phyloP scores from a whole-genome alignment of 2,888 invertebrate genomes.

The Meteorus cinctellus region DNA sequence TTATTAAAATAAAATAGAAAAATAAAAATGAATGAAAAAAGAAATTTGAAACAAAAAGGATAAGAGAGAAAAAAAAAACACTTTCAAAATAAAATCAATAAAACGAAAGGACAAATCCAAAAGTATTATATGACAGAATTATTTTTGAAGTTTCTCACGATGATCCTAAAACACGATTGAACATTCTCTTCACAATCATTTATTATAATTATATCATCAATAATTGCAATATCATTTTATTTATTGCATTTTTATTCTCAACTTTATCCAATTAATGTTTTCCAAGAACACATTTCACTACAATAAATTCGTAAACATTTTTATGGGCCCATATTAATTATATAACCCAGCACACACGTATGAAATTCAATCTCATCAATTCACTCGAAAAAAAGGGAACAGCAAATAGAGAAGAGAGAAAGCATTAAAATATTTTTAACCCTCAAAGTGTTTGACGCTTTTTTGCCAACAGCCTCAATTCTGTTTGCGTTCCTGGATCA shows the following conservation, averaged over 20 bases:
- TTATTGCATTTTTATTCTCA: not conserved
- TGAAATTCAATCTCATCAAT: conserved; percentile 13
- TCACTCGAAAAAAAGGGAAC: not conserved
- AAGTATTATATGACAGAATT: conserved; percentile 1
- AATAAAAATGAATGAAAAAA: conserved; percentile 29
- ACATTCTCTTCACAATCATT: not conserved
- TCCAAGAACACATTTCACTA: not conserved
- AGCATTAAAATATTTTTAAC: conserved; percentile 41
- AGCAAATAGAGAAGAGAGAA: not conserved
- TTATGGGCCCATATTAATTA: not conserved
- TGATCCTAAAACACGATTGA: not conserved
- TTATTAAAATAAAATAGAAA: conserved; percentile 58
- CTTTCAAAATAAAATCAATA: not conserved
- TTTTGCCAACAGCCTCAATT: conserved; percentile 88
- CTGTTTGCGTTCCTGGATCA: conserved; percentile 99
- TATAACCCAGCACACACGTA: not conserved
- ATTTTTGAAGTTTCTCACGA: conserved; percentile 7
- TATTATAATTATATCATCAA: not conserved
- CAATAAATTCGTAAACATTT: not conserved
- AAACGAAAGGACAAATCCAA: not conserved
- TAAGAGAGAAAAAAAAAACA: not conserved
- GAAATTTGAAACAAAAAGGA: conserved; percentile 22
- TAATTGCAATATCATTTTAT: too few relatives aligned
- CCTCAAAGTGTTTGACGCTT: conserved; percentile 57
- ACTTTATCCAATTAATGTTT: not conserved